Evolutionary conservation across 1,140 invertebrate genomes (phyloP).

Genomic region (Solenopsis invicta): DNA sequence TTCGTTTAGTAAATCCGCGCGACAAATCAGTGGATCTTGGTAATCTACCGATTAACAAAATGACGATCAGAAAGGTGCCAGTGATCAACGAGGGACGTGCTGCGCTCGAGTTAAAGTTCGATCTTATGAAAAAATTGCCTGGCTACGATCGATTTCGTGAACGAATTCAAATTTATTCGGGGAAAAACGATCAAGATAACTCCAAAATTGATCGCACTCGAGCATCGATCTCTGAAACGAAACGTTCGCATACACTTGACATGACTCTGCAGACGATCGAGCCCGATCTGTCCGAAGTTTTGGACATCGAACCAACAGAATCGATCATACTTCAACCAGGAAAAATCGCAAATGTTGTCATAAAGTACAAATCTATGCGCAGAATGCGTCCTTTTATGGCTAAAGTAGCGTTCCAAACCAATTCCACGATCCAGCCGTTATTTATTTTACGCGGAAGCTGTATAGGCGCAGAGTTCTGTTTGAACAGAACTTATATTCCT

Average conservation of each 20-base stretch:
- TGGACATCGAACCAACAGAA: slow-evolving; percentile 76
- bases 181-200: background rate
- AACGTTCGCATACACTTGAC: slow-evolving; percentile 47
- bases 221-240: slow-evolving; percentile 54
- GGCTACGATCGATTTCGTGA: slow-evolving; percentile 14
- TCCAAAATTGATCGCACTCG: background rate
- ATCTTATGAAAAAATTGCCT: slow-evolving; percentile 65
- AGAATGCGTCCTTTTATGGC: slow-evolving; percentile 75
- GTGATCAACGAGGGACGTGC: slow-evolving; percentile 82
- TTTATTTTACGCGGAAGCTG: slow-evolving; percentile 81
- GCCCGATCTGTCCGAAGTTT: slow-evolving; percentile 59
- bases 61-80: slow-evolving; percentile 73
- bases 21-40: slow-evolving; percentile 84
- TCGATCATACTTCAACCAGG: slow-evolving; percentile 72
- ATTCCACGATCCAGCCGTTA: slow-evolving; percentile 73
- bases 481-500: slow-evolving; percentile 78
- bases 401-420: slow-evolving; percentile 74
- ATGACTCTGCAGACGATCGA: background rate
- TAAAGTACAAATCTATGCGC: slow-evolving; percentile 79
- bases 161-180: background rate
- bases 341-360: slow-evolving; percentile 74
- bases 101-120: slow-evolving; percentile 76
- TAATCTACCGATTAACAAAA: slow-evolving; percentile 75
- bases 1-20: slow-evolving; percentile 79
- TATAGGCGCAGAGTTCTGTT: slow-evolving; percentile 79